These are phyloP conservation scores for Sander lucioperca DNA, from an alignment of 2,113 vertebrate species.

Conservation along the genomic window DNA sequence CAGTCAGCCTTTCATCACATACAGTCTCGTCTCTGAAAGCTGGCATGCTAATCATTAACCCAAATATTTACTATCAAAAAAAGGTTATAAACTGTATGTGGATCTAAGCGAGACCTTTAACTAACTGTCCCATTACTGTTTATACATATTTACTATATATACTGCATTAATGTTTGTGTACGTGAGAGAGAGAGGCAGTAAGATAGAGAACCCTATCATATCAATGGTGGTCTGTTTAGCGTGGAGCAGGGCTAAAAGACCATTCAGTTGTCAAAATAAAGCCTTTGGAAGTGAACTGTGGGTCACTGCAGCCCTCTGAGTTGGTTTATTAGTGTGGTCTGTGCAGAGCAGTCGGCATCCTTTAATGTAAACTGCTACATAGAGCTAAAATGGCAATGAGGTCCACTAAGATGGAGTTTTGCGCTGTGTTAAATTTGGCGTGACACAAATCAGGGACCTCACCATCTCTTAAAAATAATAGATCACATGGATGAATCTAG, in stretches of 20 bases:
- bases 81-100: constrained; percentile 63
- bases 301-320: constrained; percentile 62
- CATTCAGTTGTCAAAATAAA: constrained; percentile 80
- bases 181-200: constrained; percentile 39
- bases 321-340: constrained; percentile 74
- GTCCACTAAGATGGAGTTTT: constrained; percentile 1
- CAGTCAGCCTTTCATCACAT: constrained; percentile 69
- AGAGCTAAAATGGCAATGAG: constrained; percentile 31
- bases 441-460: not conserved
- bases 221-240: constrained; percentile 80
- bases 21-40: constrained; percentile 60
- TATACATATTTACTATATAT: constrained; percentile 60
- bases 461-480: not conserved
- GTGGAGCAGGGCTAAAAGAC: constrained; percentile 65
- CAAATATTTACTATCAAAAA: constrained; percentile 79
- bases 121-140: constrained; percentile 58
- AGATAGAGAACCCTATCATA: constrained; percentile 59
- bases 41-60: constrained; percentile 63
- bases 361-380: constrained; percentile 57
- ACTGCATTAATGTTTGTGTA: constrained; percentile 61
- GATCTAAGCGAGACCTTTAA: constrained; percentile 62
- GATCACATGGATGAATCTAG: not conserved
- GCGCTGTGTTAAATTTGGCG: not conserved
- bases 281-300: constrained; percentile 54
- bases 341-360: constrained; percentile 42